These are phyloP conservation scores for Chrysemys picta DNA, from an alignment of 2,113 vertebrate genomes.

Conservation along the genomic window DNA sequence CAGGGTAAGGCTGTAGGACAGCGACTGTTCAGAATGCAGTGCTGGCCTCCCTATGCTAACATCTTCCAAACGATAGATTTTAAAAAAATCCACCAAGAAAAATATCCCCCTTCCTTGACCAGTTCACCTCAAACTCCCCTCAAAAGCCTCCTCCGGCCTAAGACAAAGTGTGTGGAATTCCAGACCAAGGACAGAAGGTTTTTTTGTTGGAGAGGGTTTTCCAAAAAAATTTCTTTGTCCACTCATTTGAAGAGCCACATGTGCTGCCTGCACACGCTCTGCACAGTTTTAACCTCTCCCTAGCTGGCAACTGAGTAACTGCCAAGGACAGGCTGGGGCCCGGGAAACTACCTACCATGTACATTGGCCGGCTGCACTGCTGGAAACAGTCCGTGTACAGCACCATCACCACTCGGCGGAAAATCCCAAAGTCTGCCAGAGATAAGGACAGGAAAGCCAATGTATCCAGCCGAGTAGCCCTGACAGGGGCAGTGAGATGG, in stretches of 20 bases:
- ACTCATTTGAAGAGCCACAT: neutral
- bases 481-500: neutral
- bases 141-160: neutral
- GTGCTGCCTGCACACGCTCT: neutral
- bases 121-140: neutral
- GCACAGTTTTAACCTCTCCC: neutral
- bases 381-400: conserved; percentile 83
- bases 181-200: neutral
- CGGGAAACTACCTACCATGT: conserved; percentile 76
- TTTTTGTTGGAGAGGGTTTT: neutral
- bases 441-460: conserved; percentile 33
- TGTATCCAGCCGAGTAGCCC: neutral
- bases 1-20: neutral
- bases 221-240: neutral
- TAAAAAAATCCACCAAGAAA: neutral
- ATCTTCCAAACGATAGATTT: neutral
- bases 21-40: accelerated
- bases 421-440: conserved; percentile 79
- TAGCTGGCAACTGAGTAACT: neutral
- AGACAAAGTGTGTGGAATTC: neutral
- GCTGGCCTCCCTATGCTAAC: neutral
- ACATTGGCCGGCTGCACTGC: conserved; percentile 84
- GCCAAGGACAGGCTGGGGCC: neutral
- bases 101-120: neutral
- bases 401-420: conserved; percentile 77